Percentiles rank a stretch among this genome's conserved stretches.
Evolutionary conservation across 2,113 vertebrate species (phyloP).

Genomic region (Tragelaphus scriptus): DNA sequence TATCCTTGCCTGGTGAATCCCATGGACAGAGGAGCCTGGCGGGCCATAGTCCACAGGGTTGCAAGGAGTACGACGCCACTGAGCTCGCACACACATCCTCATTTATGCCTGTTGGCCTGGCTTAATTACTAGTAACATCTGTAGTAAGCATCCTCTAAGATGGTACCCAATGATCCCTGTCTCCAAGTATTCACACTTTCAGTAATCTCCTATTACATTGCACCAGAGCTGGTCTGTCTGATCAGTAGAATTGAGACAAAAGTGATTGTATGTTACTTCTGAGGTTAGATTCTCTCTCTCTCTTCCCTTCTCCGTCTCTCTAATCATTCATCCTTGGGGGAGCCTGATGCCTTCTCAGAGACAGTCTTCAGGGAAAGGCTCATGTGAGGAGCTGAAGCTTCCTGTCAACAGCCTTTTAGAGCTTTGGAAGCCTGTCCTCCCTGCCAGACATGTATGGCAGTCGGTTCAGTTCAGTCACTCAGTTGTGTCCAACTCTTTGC

Average conservation of each 20-base stretch:
- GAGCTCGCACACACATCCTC: neutral
- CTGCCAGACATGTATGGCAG: neutral
- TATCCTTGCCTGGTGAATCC: neutral
- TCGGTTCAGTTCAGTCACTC: neutral
- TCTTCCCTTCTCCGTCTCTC: neutral
- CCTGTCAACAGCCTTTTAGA: neutral
- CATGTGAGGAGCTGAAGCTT: neutral
- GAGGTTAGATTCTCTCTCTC: neutral
- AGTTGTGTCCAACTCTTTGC: neutral
- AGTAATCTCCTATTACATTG: neutral
- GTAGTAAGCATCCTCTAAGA: neutral
- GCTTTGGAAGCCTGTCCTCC: neutral
- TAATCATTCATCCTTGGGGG: neutral
- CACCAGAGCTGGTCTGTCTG: neutral
- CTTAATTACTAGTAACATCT: neutral
- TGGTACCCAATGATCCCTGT: neutral
- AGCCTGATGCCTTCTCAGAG: neutral
- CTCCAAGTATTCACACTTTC: neutral
- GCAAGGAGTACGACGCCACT: accelerated
- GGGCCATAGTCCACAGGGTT: neutral
- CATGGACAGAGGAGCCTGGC: neutral
- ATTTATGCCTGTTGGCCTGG: neutral
- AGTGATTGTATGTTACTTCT: neutral
- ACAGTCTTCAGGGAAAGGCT: neutral
- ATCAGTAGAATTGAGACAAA: neutral